Base-by-base conservation (phyloP, 2,797 vertebrate species). In the Todus mexicanus region DNA sequence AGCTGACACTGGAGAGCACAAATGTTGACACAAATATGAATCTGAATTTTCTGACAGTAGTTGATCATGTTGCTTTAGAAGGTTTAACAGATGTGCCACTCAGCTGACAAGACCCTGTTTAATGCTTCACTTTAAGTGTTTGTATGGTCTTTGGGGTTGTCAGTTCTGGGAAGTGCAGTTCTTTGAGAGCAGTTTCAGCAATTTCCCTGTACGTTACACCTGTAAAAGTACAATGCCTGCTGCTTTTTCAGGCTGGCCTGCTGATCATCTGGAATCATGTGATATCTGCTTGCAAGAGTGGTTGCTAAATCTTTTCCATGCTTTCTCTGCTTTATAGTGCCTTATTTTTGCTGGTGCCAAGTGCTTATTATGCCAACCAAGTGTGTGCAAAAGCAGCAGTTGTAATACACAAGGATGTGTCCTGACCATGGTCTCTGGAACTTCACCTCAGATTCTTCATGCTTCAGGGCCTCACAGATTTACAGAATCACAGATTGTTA, bases 21-120 rank as follows among this genome's bases (percentile, higher is more conserved):
- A 96, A 94, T 94, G 94, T 92, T 96, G 94, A 94, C 95, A 95
- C 90, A 95, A 96, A 93, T 96, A 94, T 89, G 93, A 96, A 97
- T 96, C 93, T 91, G 93, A 91, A 96, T 96, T 79, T 94, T 68
- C 85, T 94, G 93, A 95, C 95, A 95, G 95, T 6, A 70, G 85
- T 47, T 94, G 94, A 95, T 95, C 78, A 94, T 87, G 72, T 79
- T 94, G 89, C 96, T 92, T 94, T 92, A 76, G 95, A 92, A 95
- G 87, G 83, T 92, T 95, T 95, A 94, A 93, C 92, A 95, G 95
- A 96, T 94, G 87, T 95, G 96, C 93, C 96, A 96, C 90, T 97
- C 94, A 94, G 92, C 59, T 15, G 23, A 89, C 92, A 89, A 74
- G 92, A 65, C 87, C 88, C 92, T 84, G 80, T 71, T 94, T 94